Evolutionary conservation across 1,140 invertebrate genomes (phyloP).

Genomic region (Potamilus streckersoni): DNA sequence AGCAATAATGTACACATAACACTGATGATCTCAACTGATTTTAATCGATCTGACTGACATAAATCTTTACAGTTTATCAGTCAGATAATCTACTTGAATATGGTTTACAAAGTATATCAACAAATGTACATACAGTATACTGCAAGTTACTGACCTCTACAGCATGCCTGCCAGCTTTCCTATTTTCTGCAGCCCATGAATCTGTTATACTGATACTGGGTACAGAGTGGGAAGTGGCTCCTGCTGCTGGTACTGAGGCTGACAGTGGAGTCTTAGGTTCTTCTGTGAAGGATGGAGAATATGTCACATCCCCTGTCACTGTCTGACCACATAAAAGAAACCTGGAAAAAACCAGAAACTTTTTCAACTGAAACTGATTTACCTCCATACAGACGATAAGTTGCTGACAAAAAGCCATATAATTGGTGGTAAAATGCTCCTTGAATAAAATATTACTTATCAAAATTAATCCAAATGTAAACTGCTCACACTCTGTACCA

Average conservation of each 20-base stretch:
- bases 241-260: slow-evolving; percentile 9
- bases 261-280: slow-evolving; percentile 8
- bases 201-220: slow-evolving; percentile 21
- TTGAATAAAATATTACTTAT: too few species aligned
- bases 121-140: not conserved
- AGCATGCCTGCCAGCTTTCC: slow-evolving; percentile 52
- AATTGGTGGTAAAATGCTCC: too few species aligned
- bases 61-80: too few species aligned
- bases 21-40: too few species aligned
- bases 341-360: slow-evolving; percentile 28
- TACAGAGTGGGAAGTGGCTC: slow-evolving; percentile 13
- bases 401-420: not conserved
- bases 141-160: slow-evolving; percentile 43
- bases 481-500: too few species aligned
- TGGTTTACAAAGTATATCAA: too few species aligned
- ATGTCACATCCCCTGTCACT: slow-evolving; percentile 48
- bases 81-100: too few species aligned
- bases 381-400: not conserved
- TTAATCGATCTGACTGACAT: too few species aligned
- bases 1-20: too few species aligned
- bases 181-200: slow-evolving; percentile 26
- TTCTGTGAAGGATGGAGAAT: slow-evolving; percentile 20
- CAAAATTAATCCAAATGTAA: too few species aligned
- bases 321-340: slow-evolving; percentile 62
- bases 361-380: not conserved